Conservation (phyloP, 2,888 invertebrate species). For the Pandemis corylana region DNA sequence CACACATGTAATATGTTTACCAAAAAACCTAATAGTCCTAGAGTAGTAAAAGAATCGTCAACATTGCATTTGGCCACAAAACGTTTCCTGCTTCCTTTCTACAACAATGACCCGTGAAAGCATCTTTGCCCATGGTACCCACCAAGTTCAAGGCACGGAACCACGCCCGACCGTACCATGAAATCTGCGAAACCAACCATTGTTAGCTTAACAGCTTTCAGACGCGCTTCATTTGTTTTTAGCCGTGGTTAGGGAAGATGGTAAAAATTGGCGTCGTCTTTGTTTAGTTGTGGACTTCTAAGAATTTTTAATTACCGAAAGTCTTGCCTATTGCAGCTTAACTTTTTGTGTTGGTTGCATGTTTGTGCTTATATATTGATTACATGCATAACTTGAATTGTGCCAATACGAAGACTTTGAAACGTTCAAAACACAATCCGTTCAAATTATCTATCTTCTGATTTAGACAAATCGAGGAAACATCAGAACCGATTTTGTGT, state of each 20-base stretch:
- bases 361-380: no score
- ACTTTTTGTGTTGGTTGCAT: no score
- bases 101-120: conserved; percentile 40
- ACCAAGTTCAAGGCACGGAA: conserved; percentile 48
- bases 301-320: no score
- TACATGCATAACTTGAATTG: no score
- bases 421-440: no score
- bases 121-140: conserved; percentile 22
- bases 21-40: no score
- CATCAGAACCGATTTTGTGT: no score
- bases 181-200: conserved; percentile 46
- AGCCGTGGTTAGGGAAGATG: background rate
- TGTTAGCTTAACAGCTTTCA: conserved; percentile 43
- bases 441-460: background rate
- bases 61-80: background rate
- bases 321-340: no score
- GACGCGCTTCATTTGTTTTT: conserved; percentile 41
- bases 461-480: background rate
- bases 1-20: no score
- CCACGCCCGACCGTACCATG: conserved; percentile 42
- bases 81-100: conserved; percentile 24
- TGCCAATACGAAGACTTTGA: no score
- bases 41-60: background rate
- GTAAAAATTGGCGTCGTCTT: background rate
- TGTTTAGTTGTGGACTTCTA: background rate